Conservation (phyloP, 2,113 vertebrate species). For the Aix galericulata region DNA sequence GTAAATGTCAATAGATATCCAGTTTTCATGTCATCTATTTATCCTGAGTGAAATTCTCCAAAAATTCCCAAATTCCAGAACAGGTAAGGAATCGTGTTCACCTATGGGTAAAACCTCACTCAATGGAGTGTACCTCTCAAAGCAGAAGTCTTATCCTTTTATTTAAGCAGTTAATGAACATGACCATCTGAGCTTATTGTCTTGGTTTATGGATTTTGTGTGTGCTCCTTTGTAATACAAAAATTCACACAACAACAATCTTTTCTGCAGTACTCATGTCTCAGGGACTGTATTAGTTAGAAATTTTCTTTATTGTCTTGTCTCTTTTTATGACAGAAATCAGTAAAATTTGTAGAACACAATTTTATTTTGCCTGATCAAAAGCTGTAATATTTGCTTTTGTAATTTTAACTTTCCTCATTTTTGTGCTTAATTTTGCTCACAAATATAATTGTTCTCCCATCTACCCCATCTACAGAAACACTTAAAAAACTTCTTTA, state of each 20-base stretch:
- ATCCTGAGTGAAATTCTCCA: not conserved
- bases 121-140: not conserved
- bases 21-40: not conserved
- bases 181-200: not conserved
- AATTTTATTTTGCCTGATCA: not conserved
- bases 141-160: not conserved
- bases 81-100: not conserved
- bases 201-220: not conserved
- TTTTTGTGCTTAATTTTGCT: not conserved
- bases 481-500: not conserved
- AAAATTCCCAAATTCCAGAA: not conserved
- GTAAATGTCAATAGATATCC: not conserved
- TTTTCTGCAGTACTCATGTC: not conserved
- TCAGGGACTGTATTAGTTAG: not conserved
- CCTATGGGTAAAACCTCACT: not conserved
- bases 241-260: not conserved
- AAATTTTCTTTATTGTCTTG: not conserved
- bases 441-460: not conserved
- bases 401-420: not conserved
- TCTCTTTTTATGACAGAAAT: not conserved
- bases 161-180: not conserved
- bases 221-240: accelerated
- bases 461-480: not conserved
- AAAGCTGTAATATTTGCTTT: not conserved
- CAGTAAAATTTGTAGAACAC: not conserved